Percentiles rank a stretch among this genome's conserved stretches.
These are phyloP conservation scores for Cantharis rufa DNA, from an alignment of 2,888 invertebrate genomes.

Conservation along the genomic window DNA sequence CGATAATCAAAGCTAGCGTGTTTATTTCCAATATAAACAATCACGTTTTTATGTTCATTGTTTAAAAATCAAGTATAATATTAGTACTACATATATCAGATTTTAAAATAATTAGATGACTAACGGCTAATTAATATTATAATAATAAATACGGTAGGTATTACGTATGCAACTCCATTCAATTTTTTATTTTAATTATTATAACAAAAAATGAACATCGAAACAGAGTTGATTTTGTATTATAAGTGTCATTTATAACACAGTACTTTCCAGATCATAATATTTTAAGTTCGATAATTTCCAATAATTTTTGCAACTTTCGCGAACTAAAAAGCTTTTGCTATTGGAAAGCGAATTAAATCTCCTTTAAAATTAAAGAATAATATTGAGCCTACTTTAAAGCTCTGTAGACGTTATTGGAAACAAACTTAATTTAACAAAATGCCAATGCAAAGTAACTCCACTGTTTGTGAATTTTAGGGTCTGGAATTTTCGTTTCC, in stretches of 20 bases:
- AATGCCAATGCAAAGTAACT: background rate
- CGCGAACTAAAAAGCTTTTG: background rate
- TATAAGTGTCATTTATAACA: too few relatives aligned
- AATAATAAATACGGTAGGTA: too few relatives aligned
- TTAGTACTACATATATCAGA: background rate
- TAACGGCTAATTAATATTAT: too few relatives aligned
- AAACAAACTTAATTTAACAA: background rate
- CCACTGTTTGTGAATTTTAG: slow-evolving; percentile 57
- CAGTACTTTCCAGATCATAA: background rate
- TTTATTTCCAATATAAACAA: background rate
- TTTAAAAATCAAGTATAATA: background rate
- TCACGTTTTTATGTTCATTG: background rate
- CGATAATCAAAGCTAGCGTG: background rate
- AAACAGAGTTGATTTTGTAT: background rate
- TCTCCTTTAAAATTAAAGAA: background rate
- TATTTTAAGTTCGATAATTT: too few relatives aligned
- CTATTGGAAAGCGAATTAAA: background rate
- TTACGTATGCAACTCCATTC: too few relatives aligned
- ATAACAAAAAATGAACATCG: background rate
- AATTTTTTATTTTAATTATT: too few relatives aligned
- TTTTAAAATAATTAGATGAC: background rate
- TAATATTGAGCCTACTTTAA: background rate
- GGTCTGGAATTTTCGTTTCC: slow-evolving; percentile 98
- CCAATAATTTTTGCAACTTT: background rate
- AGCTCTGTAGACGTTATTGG: background rate